Base-by-base conservation (phyloP, 1,140 invertebrate species). In the Popillia japonica region DNA sequence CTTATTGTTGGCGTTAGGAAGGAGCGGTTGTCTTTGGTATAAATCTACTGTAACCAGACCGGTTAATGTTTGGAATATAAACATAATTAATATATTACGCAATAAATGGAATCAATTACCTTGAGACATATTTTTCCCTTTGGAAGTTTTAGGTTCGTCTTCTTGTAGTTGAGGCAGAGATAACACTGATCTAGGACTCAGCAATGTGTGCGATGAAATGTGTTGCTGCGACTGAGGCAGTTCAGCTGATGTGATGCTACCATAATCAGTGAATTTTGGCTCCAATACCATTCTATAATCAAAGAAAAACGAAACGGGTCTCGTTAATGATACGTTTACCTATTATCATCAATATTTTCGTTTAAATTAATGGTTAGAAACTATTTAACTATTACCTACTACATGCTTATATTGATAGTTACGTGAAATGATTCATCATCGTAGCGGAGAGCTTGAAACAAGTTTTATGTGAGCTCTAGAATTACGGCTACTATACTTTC, bases 271-370 rank as follows among this genome's bases (percentile, higher is more conserved):
- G 78, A 85, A 86, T 81, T 88, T 88, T 74, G 87, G 86, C 83
- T 88, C 87, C 81, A 88, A 86, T 80, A 88, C 86, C 87, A 88
- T 88, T 84, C 87, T 88, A 82, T 0, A 85, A 85, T 0, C 48
- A 55, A 55, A 0, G 17, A 55, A n/a, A 10, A 55, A 55, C n/a
- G 11, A 55, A 55, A 17, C 14, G 6, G 11, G 17, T 6, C n/a
- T n/a, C 48, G 17, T 55, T 55, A 55, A 55, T 55, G n/a, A 55
- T 34, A 34, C 1, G 27, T 34, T 34, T 34, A 34, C 27, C 4
- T 34, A 34, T 34, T 34, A n/a, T n/a, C n/a, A n/a, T n/a, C n/a
- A n/a, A n/a, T n/a, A n/a, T n/a, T 34, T 1, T 34, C 27, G 4
- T 34, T 1, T 34, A 34, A 34, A 34, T 34, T 34, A 34, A 34